phyloP scores from a whole-genome alignment of 2,888 invertebrate species.

The Leptinotarsa tumamoca region DNA sequence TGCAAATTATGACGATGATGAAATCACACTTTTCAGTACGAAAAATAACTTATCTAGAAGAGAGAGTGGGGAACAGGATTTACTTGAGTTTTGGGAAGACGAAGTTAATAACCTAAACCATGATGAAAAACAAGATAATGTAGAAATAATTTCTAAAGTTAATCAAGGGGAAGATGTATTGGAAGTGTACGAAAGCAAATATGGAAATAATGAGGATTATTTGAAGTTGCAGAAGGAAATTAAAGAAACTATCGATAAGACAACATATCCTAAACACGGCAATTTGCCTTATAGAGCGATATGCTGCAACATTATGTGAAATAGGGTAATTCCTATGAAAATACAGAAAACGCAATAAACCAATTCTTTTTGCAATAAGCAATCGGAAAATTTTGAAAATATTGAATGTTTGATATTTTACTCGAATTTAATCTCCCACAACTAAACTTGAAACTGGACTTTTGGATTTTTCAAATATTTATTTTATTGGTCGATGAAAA shows the following conservation, averaged over 20 bases:
- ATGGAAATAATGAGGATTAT: slow-evolving; percentile 64
- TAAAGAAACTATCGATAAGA: slow-evolving; percentile 46
- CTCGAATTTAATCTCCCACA: not conserved
- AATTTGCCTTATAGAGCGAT: slow-evolving; percentile 63
- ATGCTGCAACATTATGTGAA: slow-evolving; percentile 65
- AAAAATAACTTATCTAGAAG: slow-evolving; percentile 37
- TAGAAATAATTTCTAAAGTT: slow-evolving; percentile 20
- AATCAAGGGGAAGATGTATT: slow-evolving; percentile 56
- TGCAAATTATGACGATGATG: slow-evolving; percentile 46
- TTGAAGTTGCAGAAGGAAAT: slow-evolving; percentile 59
- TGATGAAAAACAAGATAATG: slow-evolving; percentile 14
- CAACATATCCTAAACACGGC: slow-evolving; percentile 55
- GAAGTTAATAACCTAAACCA: slow-evolving; percentile 42
- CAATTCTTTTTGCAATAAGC: slow-evolving; percentile 3
- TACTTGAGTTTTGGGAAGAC: slow-evolving; percentile 68
- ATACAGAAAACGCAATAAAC: not conserved
- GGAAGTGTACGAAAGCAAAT: slow-evolving; percentile 63
- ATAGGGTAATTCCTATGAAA: slow-evolving; percentile 7
- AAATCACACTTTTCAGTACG: slow-evolving; percentile 50
- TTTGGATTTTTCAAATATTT: too few species aligned
- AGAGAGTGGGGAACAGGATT: slow-evolving; percentile 65
- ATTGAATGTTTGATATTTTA: not conserved
- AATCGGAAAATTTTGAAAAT: not conserved
- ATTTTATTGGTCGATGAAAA: too few species aligned
- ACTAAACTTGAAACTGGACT: too few species aligned